These are phyloP conservation scores for Mesoligia furuncula DNA, from an alignment of 2,888 invertebrate species.

Conservation along the genomic window DNA sequence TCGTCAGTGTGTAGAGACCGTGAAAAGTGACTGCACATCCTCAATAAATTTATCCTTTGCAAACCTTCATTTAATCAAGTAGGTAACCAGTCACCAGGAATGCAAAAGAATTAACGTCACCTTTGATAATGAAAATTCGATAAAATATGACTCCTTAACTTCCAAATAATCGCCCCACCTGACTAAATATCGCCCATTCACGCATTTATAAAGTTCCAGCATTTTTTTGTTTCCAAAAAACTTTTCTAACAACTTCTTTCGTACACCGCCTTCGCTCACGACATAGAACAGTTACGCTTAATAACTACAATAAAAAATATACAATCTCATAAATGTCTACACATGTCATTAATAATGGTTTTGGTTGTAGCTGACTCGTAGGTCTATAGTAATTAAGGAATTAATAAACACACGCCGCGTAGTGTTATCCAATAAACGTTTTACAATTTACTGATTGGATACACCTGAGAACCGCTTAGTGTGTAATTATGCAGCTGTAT, in stretches of 20 bases:
- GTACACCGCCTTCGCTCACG: constrained; percentile 52
- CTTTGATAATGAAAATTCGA: constrained; percentile 20
- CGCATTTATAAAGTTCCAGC: constrained; percentile 45
- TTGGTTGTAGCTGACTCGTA: constrained; percentile 53
- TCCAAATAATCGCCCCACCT: constrained; percentile 21
- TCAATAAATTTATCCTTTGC: constrained; percentile 20
- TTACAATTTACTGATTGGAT: constrained; percentile 72
- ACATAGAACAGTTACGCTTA: constrained; percentile 54
- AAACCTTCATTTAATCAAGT: constrained; percentile 3
- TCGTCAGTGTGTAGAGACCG: constrained; percentile 32
- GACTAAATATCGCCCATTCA: constrained; percentile 44
- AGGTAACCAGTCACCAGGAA: not conserved
- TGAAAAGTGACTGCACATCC: constrained; percentile 28
- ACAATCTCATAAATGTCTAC: constrained; percentile 64
- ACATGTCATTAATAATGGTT: constrained; percentile 58
- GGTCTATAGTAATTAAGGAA: constrained; percentile 69
- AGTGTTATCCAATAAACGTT: constrained; percentile 65
- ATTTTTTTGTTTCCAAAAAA: constrained; percentile 53
- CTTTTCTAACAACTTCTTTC: constrained; percentile 51
- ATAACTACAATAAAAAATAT: constrained; percentile 53
- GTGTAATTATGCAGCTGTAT: constrained; percentile 66
- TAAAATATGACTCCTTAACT: constrained; percentile 40
- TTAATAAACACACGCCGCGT: constrained; percentile 62
- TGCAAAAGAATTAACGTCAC: constrained; percentile 26
- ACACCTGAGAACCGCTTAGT: constrained; percentile 66